phyloP scores from a whole-genome alignment of 2,113 vertebrate species.

The Diadophis punctatus region DNA sequence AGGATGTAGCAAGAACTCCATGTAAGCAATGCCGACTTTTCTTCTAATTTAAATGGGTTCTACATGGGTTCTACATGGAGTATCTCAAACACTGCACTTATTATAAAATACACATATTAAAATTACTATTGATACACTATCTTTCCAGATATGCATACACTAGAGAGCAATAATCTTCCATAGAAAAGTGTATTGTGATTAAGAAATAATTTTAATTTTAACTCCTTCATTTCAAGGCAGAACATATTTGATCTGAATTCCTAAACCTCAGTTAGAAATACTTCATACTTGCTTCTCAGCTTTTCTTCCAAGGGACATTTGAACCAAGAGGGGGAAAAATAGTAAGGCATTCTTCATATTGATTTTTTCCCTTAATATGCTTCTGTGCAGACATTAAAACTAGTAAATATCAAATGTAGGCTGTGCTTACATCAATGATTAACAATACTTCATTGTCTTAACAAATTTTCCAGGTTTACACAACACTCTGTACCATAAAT shows the following conservation, averaged over 20 bases:
- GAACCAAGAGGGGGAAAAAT: background rate
- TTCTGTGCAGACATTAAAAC: background rate
- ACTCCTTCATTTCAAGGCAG: background rate
- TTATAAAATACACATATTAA: background rate
- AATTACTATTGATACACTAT: too few relatives aligned
- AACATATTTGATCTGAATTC: background rate
- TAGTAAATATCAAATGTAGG: background rate
- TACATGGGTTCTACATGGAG: background rate
- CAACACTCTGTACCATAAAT: background rate
- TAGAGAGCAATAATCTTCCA: background rate
- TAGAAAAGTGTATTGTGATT: background rate
- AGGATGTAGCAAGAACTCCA: background rate
- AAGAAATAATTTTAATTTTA: background rate
- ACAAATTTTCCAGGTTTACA: background rate
- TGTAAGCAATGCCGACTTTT: background rate
- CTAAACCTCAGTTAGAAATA: background rate
- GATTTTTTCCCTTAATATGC: background rate
- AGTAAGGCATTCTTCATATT: background rate
- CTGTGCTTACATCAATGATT: background rate
- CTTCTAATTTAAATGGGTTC: background rate
- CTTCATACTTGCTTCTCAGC: background rate
- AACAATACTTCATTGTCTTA: background rate
- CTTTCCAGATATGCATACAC: background rate
- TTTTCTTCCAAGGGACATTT: background rate
- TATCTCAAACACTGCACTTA: background rate